Evolutionary conservation across 2,113 vertebrate species (phyloP), one percentile per base, ranked within the genome.

Genomic region (Triplophysa tibetana): DNA sequence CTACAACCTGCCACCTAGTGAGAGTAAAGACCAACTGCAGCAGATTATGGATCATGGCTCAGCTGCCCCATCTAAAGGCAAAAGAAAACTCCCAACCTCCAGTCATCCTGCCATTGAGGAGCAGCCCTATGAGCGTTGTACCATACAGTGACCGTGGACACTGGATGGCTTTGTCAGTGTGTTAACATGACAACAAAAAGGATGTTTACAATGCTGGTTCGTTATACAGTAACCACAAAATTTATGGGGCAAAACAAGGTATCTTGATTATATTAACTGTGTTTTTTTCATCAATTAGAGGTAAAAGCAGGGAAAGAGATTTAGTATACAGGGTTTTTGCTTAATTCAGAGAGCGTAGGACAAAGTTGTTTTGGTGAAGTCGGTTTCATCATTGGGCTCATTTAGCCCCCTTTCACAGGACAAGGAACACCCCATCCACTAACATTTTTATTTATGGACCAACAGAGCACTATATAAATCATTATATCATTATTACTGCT

Each of bases 1-100:
- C 87, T 97, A 93, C 87, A 99, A 98, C 29, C 93, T 98, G 87
- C 95, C 97, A 70, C 87, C 93, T 14, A 96, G 95, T 83, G 95
- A 98, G 83, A 96, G 93, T 70, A 97, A 96, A 87, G 94, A 95
- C 26, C 88, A 97, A 62, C 92, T 97, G 62, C 96, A 96, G 79
- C 88, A 92, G 81, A 84, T 88, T 48, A 84, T 93, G 84, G 88
- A 89, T 33, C 87, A 89, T 0, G 81, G 87, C 2, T 75, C 88
- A 17, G 78, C 90, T 2, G 63, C 79, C 14, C 83, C 74, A 21
- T 1, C 26, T 24, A 77, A 83, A 82, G 83, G 87, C 21, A 77
- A 85, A 67, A 79, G 19, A 79, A 81, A 29, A 82, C 48, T 45
- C 45, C 75, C 23, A 2, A 67, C 7, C 61, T 19, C 63, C 24